Base-by-base conservation (phyloP, 2,113 vertebrate species). In the Phalacrocorax brasilianus region DNA sequence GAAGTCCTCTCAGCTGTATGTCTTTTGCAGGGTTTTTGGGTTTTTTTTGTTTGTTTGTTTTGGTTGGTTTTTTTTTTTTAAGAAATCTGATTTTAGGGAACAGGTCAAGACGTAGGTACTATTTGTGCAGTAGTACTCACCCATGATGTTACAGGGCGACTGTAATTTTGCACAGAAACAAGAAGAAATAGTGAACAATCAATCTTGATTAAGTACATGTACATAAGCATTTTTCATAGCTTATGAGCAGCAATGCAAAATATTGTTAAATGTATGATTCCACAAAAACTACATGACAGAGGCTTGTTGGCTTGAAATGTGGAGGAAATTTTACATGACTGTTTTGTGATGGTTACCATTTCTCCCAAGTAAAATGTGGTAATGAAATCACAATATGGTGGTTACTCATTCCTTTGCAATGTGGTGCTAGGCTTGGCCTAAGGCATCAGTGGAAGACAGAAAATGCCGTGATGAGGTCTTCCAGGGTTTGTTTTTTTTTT, bases 331-430 rank as follows among this genome's bases (percentile, higher is more conserved):
- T 42, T 56, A 72, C n/a, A 9, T 53, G 22, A 38, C 67, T 62
- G 68, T 0, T 27, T 83, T 87, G 28, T 49, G 28, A 59, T 55
- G 26, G 26, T 35, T 82, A 55, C 27, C 2, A 0, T 40, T 11
- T 58, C 72, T 93, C 50, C 38, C 55, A 23, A 83, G 62, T 62
- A 79, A 90, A 89, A 79, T 22, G n/a, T 14, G 35, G 55, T 33
- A 75, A 93, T 66, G 62, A 44, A 86, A 68, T 85, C 58, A 61
- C 49, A 65, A 21, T 44, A 33, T 17, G 32, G 49, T 81, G 67
- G 44, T 75, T 95, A 62, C 63, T 91, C 80, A 83, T 22, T 47
- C 44, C 80, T 94, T 75, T 88, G 92, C 84, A 71, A 38, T 45
- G 71, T 21, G 38, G 71, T 75, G 89, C 53, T 85, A 59, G 71